phyloP scores from a whole-genome alignment of 2,113 vertebrate genomes.

The Petaurus breviceps region DNA sequence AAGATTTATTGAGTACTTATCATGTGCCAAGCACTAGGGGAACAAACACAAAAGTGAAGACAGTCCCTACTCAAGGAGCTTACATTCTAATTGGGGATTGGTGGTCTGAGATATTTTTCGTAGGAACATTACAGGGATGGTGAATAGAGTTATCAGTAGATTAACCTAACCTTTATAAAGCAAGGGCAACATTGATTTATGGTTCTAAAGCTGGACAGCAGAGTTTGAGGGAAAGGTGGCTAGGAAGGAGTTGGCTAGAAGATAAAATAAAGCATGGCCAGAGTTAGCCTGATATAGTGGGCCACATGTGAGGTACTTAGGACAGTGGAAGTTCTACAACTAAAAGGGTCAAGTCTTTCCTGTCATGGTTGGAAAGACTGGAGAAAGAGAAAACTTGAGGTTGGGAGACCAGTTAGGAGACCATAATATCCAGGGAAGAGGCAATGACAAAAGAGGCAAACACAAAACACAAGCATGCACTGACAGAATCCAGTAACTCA shows the following conservation, averaged over 20 bases:
- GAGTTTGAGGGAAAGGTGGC: not conserved
- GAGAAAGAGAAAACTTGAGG: not conserved
- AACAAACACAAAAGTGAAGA: not conserved
- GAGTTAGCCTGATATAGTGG: not conserved
- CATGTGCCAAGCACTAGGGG: not conserved
- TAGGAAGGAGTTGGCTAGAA: not conserved
- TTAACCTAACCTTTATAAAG: not conserved
- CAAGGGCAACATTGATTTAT: not conserved
- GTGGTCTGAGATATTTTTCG: not conserved
- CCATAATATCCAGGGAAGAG: not conserved
- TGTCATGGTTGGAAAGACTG: not conserved
- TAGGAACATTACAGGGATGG: not conserved
- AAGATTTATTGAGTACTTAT: not conserved
- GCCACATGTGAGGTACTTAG: not conserved
- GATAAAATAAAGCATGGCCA: not conserved
- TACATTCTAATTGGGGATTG: not conserved
- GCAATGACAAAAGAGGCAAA: not conserved
- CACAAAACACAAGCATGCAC: not conserved
- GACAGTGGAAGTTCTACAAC: no score
- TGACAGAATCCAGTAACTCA: not conserved
- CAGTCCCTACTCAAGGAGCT: not conserved
- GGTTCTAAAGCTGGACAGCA: not conserved
- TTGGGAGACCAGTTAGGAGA: not conserved
- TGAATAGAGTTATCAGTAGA: not conserved
- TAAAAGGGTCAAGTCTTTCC: not conserved